Evolutionary conservation across 1,140 invertebrate genomes (phyloP).

Genomic region (Drosophila miranda): DNA sequence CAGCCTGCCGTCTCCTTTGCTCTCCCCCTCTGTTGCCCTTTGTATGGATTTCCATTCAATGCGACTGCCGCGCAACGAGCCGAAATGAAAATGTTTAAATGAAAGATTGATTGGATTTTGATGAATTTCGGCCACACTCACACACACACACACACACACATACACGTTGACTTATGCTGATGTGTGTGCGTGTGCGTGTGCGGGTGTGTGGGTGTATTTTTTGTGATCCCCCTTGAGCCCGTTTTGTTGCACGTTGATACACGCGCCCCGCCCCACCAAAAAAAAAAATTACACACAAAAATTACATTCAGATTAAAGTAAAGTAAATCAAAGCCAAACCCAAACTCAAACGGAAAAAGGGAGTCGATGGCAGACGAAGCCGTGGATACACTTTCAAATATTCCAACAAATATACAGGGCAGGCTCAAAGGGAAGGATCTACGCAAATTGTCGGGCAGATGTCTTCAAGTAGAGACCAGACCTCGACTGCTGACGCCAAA

Average conservation of each 20-base stretch:
- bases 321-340: constrained; percentile 55
- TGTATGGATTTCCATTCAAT: constrained; percentile 67
- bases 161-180: constrained; percentile 26
- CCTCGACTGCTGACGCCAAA: no score
- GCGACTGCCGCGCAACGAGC: constrained; percentile 63
- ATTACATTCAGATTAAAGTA: constrained; percentile 69
- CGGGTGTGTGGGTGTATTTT: constrained; percentile 3
- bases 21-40: constrained; percentile 18
- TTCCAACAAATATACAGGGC: no score
- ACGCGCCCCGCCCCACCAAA: constrained; percentile 6
- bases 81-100: constrained; percentile 80
- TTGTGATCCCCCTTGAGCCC: constrained; percentile 13
- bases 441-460: no score
- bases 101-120: constrained; percentile 80
- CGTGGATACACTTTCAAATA: no score
- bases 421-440: no score
- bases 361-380: no score
- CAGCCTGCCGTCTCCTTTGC: background rate
- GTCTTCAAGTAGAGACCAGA: no score
- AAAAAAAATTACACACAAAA: constrained; percentile 29
- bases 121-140: constrained; percentile 71
- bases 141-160: constrained; percentile 45
- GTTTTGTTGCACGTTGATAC: constrained; percentile 37
- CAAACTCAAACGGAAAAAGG: constrained; percentile 14
- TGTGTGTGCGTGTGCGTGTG: constrained; percentile 12